These are phyloP conservation scores for Okamejei kenojei DNA, from an alignment of 2,797 vertebrate species.

Conservation along the genomic window DNA sequence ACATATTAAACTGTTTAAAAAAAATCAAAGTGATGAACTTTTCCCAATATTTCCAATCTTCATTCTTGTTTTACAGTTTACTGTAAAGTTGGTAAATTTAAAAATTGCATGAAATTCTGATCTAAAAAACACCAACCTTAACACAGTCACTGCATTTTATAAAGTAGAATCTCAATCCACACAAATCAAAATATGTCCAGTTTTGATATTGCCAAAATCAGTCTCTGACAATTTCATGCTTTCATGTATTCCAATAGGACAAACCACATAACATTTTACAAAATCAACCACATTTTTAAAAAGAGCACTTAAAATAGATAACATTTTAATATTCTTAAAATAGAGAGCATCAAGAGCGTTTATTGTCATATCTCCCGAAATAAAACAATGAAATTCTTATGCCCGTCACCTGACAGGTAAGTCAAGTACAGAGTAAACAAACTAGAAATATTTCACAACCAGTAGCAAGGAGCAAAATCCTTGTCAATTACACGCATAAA, in stretches of 20 bases:
- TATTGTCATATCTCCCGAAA: too few species aligned
- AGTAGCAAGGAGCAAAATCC: not conserved
- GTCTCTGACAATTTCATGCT: not conserved
- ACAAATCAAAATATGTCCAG: slow-evolving; percentile 13
- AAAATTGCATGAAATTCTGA: not conserved
- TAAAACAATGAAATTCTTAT: too few species aligned
- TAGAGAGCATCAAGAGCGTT: too few species aligned
- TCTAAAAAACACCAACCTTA: not conserved
- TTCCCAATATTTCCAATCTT: not conserved
- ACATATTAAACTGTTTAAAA: not conserved
- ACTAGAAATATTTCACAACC: not conserved
- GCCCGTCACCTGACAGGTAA: not conserved
- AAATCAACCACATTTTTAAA: not conserved
- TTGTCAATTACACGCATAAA: not conserved
- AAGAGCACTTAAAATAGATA: not conserved
- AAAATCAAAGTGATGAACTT: not conserved
- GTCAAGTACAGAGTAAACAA: not conserved
- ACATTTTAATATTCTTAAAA: too few species aligned
- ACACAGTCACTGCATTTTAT: not conserved
- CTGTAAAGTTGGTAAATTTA: not conserved
- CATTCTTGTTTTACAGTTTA: not conserved
- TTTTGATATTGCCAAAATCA: not conserved
- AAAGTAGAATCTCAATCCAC: too few species aligned
- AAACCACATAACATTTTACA: not conserved
- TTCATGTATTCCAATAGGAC: not conserved